Evolutionary conservation across 2,888 invertebrate species (phyloP).

Genomic region (Tipula vernalis): DNA sequence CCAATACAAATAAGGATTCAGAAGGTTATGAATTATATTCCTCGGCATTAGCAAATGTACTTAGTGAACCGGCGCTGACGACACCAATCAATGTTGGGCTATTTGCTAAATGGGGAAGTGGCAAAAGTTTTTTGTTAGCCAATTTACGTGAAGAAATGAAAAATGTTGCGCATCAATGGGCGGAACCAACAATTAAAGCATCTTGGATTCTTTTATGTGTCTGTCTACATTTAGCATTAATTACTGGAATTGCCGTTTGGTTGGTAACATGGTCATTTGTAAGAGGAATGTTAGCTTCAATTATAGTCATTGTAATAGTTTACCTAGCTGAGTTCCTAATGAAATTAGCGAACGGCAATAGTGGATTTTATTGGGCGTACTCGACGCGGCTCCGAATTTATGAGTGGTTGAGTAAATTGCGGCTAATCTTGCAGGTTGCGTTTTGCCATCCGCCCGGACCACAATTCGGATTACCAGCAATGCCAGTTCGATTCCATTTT

Average conservation of each 20-base stretch:
- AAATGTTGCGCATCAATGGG: conserved; percentile 86
- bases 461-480: conserved; percentile 39
- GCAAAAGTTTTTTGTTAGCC: conserved; percentile 90
- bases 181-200: conserved; percentile 75
- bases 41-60: conserved; percentile 84
- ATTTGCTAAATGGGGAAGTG: conserved; percentile 97
- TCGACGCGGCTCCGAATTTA: conserved; percentile 66
- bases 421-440: conserved; percentile 74
- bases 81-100: conserved; percentile 97
- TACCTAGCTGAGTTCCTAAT: conserved; percentile 27
- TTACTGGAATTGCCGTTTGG: conserved; percentile 53
- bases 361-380: conserved; percentile 77
- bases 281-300: conserved; percentile 46
- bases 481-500: conserved; percentile 75
- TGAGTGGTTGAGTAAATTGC: conserved; percentile 61
- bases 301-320: conserved; percentile 24
- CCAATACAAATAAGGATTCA: conserved; percentile 92
- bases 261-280: conserved; percentile 50
- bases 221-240: conserved; percentile 56
- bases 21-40: conserved; percentile 93
- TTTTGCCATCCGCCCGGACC: conserved; percentile 88
- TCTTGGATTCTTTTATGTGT: conserved; percentile 65
- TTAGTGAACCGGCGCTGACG: conserved; percentile 91
- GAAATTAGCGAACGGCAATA: conserved; percentile 23
- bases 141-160: conserved; percentile 97